Evolutionary conservation across 2,888 invertebrate species (phyloP).

Genomic region (Zygogramma bicolorata): DNA sequence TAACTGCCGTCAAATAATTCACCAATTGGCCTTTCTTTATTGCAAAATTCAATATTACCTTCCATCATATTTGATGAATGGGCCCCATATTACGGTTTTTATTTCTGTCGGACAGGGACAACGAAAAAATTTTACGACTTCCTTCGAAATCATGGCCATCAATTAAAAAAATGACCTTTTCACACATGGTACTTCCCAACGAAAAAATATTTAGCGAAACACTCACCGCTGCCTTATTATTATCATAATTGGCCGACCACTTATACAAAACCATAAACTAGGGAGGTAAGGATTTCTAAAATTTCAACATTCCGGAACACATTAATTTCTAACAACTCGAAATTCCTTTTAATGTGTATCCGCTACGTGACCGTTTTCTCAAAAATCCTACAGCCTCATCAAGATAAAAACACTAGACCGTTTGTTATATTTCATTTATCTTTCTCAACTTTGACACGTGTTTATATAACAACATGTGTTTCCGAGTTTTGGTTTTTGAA

Average conservation of each 20-base stretch:
- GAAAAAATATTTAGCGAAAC: slow-evolving; percentile 41
- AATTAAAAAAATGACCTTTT: slow-evolving; percentile 37
- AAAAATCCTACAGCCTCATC: slow-evolving; percentile 36
- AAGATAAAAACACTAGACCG: slow-evolving; percentile 46
- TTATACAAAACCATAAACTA: slow-evolving; percentile 43
- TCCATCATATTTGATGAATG: not conserved
- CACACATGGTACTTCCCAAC: slow-evolving; percentile 35
- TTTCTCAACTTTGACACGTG: slow-evolving; percentile 56
- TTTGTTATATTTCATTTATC: slow-evolving; percentile 53
- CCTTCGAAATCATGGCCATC: slow-evolving; percentile 9
- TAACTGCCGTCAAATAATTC: not conserved
- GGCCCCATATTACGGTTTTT: not conserved
- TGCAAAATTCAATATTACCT: not conserved
- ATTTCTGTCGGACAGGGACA: not conserved
- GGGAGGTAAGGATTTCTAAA: slow-evolving; percentile 40
- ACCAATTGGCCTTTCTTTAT: not conserved
- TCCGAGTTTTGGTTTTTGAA: slow-evolving; percentile 45
- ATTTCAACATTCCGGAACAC: slow-evolving; percentile 47
- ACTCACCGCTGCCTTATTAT: slow-evolving; percentile 40
- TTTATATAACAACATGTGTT: slow-evolving; percentile 57
- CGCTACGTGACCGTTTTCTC: slow-evolving; percentile 44
- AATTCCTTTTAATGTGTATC: slow-evolving; percentile 52
- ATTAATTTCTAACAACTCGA: slow-evolving; percentile 53
- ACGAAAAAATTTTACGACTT: slow-evolving; percentile 3
- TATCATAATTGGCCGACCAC: slow-evolving; percentile 51